Conservation (phyloP, 2,113 vertebrate genomes). For the Anhinga anhinga region DNA sequence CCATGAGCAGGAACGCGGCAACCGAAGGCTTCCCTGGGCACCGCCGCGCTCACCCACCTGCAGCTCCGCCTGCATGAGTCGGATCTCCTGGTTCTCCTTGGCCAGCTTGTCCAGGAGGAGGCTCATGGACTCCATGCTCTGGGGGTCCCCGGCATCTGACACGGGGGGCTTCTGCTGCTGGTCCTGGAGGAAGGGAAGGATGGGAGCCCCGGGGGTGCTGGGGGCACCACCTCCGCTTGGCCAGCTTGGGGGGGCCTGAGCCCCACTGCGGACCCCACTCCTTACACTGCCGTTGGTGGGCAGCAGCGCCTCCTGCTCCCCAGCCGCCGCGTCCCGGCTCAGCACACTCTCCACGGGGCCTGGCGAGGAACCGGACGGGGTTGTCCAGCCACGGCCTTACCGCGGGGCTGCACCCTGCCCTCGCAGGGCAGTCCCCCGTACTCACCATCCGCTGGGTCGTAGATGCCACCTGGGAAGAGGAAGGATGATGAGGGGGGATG, state of each 20-base stretch:
- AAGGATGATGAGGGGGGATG: too few relatives aligned
- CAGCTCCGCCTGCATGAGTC: conserved; percentile 81
- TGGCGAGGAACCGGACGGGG: not conserved
- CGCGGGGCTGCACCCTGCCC: too few relatives aligned
- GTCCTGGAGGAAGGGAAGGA: conserved; percentile 17
- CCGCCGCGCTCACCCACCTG: conserved; percentile 65
- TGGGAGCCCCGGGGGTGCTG: not conserved
- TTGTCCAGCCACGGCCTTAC: fast-evolving
- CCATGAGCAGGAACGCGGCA: not conserved
- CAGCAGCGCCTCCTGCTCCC: not conserved
- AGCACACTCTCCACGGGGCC: conserved; percentile 16
- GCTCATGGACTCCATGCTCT: conserved; percentile 63
- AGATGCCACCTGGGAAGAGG: conserved; percentile 78
- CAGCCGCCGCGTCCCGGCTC: not conserved
- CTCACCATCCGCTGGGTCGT: conserved; percentile 79
- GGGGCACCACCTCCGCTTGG: fast-evolving
- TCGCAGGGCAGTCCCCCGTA: not conserved
- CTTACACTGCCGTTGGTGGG: not conserved
- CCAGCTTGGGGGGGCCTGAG: not conserved
- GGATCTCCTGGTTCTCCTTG: conserved; percentile 82
- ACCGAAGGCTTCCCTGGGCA: fast-evolving
- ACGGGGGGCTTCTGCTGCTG: not conserved
- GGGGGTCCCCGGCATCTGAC: not conserved
- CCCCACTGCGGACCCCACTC: fast-evolving
- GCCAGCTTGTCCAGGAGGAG: conserved; percentile 80